Percentiles rank a stretch among this genome's conserved stretches.
Conservation (phyloP, 2,113 vertebrate genomes). For the Lamprologus callipterus region DNA sequence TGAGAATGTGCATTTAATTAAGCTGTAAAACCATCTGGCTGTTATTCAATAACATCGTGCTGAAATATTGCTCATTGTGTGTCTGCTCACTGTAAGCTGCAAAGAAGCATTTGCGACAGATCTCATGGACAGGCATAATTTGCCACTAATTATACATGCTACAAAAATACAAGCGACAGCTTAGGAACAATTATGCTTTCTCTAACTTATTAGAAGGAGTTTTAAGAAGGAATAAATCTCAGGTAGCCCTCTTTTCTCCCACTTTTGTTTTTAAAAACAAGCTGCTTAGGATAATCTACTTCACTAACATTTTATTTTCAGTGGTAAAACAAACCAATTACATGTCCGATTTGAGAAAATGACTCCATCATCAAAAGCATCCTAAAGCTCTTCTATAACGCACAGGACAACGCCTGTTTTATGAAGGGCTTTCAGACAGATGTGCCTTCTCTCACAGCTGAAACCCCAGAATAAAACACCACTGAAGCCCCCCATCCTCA, state of each 20-base stretch:
- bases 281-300: neutral
- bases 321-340: neutral
- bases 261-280: neutral
- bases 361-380: neutral
- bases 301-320: neutral
- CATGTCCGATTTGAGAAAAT: neutral
- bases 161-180: neutral
- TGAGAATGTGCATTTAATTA: slow-evolving; percentile 24
- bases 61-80: slow-evolving; percentile 1
- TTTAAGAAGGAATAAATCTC: neutral
- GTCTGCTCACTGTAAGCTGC: neutral
- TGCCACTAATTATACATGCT: neutral
- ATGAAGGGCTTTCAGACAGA: neutral
- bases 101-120: neutral
- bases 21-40: slow-evolving; percentile 10
- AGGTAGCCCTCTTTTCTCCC: neutral
- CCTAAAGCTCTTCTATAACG: neutral
- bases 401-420: neutral
- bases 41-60: slow-evolving; percentile 2
- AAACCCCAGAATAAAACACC: neutral
- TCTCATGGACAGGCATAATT: neutral
- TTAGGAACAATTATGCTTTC: neutral
- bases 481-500: neutral
- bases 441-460: neutral
- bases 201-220: neutral